phyloP scores from a whole-genome alignment of 2,113 vertebrate genomes.

The Phylloscopus whistleri region DNA sequence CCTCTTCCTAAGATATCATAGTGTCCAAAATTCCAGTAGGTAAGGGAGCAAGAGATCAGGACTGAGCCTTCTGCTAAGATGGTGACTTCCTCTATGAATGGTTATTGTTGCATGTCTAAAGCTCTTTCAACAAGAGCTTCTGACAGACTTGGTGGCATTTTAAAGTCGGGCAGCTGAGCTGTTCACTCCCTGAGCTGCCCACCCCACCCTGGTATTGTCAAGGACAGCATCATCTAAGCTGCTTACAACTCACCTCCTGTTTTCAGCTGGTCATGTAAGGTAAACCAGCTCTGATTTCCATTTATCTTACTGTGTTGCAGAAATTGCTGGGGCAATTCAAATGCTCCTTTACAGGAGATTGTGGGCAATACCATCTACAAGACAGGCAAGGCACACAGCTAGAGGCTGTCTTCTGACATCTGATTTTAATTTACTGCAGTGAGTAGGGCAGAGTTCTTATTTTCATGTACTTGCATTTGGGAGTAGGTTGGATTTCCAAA shows the following conservation, averaged over 20 bases:
- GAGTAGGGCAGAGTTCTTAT: neutral
- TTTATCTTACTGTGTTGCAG: neutral
- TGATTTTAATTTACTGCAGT: conserved; percentile 25
- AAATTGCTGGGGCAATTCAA: neutral
- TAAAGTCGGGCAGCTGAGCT: neutral
- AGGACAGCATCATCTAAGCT: neutral
- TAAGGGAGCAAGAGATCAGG: neutral
- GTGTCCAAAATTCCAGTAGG: neutral
- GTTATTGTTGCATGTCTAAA: neutral
- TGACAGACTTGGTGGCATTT: neutral
- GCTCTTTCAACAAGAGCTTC: neutral
- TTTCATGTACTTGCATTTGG: neutral
- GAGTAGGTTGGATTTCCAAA: neutral
- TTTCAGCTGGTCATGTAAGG: conserved; percentile 4
- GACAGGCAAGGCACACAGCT: neutral
- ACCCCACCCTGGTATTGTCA: neutral
- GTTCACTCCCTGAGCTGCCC: neutral
- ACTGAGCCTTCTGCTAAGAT: neutral
- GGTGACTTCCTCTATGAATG: neutral
- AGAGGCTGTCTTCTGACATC: neutral
- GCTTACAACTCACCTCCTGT: neutral
- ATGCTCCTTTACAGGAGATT: neutral
- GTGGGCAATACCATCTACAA: neutral
- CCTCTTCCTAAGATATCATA: neutral
- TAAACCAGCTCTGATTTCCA: neutral